These are phyloP conservation scores for Myiotriccus ornatus DNA, from an alignment of 2,797 vertebrate species.

Conservation along the genomic window DNA sequence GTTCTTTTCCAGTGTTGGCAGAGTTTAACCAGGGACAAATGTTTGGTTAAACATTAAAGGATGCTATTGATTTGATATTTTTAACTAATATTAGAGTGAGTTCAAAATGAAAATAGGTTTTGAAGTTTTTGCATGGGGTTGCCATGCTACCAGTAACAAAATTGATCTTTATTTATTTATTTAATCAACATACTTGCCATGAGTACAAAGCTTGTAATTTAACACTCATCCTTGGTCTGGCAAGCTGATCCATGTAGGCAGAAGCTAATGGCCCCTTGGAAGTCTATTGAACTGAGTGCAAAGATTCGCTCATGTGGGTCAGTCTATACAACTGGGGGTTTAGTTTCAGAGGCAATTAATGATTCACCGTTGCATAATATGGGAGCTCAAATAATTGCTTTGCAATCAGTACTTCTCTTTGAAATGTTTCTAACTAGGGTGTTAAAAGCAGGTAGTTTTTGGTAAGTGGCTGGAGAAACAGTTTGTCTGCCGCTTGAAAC, in stretches of 20 bases:
- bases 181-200: neutral
- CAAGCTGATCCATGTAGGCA: neutral
- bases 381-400: neutral
- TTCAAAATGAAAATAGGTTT: neutral
- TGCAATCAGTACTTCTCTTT: neutral
- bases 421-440: neutral
- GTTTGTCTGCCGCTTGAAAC: neutral
- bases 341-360: neutral
- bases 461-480: neutral
- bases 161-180: neutral
- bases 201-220: neutral
- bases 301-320: neutral
- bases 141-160: neutral
- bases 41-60: conserved; percentile 37
- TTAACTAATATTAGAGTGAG: neutral
- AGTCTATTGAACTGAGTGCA: neutral
- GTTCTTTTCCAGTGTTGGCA: conserved; percentile 51
- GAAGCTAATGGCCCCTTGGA: neutral
- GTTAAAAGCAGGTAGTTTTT: neutral
- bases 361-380: neutral
- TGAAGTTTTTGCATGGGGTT: neutral
- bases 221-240: neutral
- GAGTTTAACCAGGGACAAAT: conserved; percentile 43
- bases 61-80: conserved; percentile 22
- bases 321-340: neutral